phyloP scores from a whole-genome alignment of 2,113 vertebrate genomes.

The Tetraodon nigroviridis region DNA sequence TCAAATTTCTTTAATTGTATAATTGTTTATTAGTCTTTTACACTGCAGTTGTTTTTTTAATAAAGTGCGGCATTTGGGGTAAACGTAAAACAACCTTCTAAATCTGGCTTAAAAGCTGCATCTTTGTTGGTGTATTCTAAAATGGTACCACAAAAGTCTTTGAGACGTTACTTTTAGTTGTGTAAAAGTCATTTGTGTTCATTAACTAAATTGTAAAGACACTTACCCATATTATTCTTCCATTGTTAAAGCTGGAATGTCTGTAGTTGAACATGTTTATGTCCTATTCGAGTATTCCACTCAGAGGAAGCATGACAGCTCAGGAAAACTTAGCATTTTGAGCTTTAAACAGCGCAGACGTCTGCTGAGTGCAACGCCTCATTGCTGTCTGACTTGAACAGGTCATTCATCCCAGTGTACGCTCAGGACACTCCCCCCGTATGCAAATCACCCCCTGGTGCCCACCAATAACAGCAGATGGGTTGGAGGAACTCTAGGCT shows the following conservation, averaged over 20 bases:
- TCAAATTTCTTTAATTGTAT: no score
- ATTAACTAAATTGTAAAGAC: slow-evolving; percentile 16
- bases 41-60: no score
- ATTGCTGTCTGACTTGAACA: slow-evolving; percentile 65
- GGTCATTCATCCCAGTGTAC: slow-evolving; percentile 67
- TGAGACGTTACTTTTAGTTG: not conserved
- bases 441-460: slow-evolving; percentile 63
- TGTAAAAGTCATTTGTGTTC: slow-evolving; percentile 9
- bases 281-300: slow-evolving; percentile 47
- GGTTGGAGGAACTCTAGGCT: slow-evolving; percentile 30
- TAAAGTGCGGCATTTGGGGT: no score
- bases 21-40: no score
- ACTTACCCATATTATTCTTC: slow-evolving; percentile 74
- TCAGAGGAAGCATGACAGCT: slow-evolving; percentile 43
- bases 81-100: no score
- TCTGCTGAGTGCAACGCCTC: slow-evolving; percentile 60
- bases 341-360: slow-evolving; percentile 50
- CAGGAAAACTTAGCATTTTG: slow-evolving; percentile 60
- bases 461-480: slow-evolving; percentile 57
- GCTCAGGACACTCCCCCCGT: slow-evolving; percentile 67
- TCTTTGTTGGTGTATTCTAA: no score
- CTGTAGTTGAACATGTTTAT: slow-evolving; percentile 72
- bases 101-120: no score
- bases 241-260: slow-evolving; percentile 54
- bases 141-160: not conserved